A percentile compares a stretch with the other conserved stretches of the same genome.
Evolutionary conservation across 2,797 vertebrate genomes (phyloP).

Genomic region (Ispidina lecontei): DNA sequence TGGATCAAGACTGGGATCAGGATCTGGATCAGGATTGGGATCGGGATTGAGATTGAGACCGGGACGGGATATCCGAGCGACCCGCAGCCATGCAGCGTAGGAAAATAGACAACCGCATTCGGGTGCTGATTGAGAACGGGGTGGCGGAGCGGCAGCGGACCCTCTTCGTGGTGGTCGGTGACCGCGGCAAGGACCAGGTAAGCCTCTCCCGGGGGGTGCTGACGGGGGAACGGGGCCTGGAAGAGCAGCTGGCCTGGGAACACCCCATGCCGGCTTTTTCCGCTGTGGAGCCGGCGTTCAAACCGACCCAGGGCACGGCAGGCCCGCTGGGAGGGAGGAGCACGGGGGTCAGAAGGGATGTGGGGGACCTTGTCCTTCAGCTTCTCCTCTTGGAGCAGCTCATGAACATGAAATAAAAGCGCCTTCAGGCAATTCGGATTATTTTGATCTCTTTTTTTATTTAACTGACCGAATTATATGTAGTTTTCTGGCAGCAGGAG

Average conservation of each 20-base stretch:
- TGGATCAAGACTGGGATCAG: too few species aligned
- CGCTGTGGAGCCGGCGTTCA: fast-evolving
- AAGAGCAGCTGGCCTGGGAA: neutral
- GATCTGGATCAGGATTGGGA: too few species aligned
- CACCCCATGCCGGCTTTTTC: neutral
- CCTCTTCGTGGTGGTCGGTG: constrained; percentile 93
- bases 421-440: neutral
- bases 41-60: too few species aligned
- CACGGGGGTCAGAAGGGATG: fast-evolving
- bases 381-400: neutral
- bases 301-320: too few species aligned
- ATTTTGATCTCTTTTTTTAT: too few species aligned
- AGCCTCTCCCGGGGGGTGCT: neutral
- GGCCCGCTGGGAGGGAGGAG: too few species aligned
- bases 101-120: constrained; percentile 95
- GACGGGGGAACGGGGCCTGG: fast-evolving
- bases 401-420: fast-evolving
- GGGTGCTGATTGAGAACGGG: constrained; percentile 96
- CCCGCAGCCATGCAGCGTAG: constrained; percentile 85
- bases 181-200: constrained; percentile 95
- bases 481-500: neutral
- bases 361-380: neutral
- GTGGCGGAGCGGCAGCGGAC: constrained; percentile 87
- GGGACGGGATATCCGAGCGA: too few species aligned
- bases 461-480: too few species aligned